Conservation (phyloP, 2,888 invertebrate species). For the Cenopis cana region DNA sequence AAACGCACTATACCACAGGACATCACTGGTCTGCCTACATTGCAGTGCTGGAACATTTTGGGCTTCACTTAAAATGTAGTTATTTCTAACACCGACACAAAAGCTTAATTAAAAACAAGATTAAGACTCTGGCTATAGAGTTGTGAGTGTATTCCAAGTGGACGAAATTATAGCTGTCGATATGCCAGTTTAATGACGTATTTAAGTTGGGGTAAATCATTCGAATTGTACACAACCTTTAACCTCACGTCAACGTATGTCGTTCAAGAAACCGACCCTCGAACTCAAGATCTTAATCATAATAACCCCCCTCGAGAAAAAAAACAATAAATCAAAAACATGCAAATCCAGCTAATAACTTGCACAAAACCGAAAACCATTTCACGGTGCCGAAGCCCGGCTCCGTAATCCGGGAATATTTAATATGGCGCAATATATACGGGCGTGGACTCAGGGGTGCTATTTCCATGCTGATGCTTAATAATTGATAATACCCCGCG, state of each 20-base stretch:
- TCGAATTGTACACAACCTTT: background rate
- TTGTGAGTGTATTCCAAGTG: too few species aligned
- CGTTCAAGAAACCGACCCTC: slow-evolving; percentile 17
- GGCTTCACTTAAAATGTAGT: too few species aligned
- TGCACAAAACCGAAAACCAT: slow-evolving; percentile 84
- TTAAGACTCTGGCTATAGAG: too few species aligned
- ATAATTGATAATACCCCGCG: slow-evolving; percentile 85
- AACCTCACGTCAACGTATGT: background rate
- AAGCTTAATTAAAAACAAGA: too few species aligned
- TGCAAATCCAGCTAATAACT: slow-evolving; percentile 84
- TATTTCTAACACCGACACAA: too few species aligned
- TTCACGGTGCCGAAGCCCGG: slow-evolving; percentile 75
- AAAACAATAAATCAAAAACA: slow-evolving; percentile 83
- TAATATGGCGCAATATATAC: slow-evolving; percentile 79
- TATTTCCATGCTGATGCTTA: slow-evolving; percentile 85
- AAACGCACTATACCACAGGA: too few species aligned
- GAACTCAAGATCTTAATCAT: slow-evolving; percentile 30
- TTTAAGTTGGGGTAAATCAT: background rate
- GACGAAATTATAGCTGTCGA: too few species aligned
- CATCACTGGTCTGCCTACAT: too few species aligned
- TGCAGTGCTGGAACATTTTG: too few species aligned
- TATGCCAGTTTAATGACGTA: too few species aligned
- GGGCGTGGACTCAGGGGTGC: slow-evolving; percentile 80
- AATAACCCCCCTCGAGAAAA: slow-evolving; percentile 51
- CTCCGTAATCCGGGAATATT: slow-evolving; percentile 78